Percentiles rank a stretch among this genome's conserved stretches.
These are phyloP conservation scores for Tursiops truncatus DNA, from an alignment of 2,113 vertebrate species.

Conservation along the genomic window DNA sequence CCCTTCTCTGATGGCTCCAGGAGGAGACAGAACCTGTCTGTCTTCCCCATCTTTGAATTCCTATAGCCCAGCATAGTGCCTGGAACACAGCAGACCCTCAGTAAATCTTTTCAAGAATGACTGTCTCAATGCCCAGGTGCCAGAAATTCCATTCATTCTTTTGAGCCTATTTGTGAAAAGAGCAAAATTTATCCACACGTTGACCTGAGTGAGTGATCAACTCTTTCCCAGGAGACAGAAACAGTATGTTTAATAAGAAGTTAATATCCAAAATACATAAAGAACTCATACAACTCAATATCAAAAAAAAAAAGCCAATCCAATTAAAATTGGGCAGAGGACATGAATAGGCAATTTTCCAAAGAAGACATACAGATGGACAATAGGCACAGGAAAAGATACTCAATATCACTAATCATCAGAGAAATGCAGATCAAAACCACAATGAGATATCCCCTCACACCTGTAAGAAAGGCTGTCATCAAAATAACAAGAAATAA, in stretches of 20 bases:
- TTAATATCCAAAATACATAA: background rate
- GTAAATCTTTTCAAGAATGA: background rate
- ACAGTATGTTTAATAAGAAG: background rate
- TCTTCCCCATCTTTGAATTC: background rate
- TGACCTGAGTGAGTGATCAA: background rate
- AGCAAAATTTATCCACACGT: background rate
- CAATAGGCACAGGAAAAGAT: too few species aligned
- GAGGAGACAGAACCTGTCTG: background rate
- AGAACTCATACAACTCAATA: background rate
- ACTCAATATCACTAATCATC: too few species aligned
- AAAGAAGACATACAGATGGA: too few species aligned
- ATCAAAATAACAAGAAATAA: too few species aligned
- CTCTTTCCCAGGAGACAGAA: background rate
- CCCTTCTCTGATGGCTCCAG: background rate
- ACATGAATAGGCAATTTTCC: too few species aligned
- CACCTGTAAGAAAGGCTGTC: too few species aligned
- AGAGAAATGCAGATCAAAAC: too few species aligned
- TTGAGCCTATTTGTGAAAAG: background rate
- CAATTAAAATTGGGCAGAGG: too few species aligned
- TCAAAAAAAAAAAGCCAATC: too few species aligned
- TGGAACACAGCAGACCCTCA: accelerated
- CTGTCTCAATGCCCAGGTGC: too few species aligned
- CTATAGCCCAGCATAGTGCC: background rate
- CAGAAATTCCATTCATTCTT: background rate
- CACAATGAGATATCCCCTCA: too few species aligned